These are phyloP conservation scores for Cherax quadricarinatus DNA, from an alignment of 1,140 invertebrate genomes.

Conservation along the genomic window DNA sequence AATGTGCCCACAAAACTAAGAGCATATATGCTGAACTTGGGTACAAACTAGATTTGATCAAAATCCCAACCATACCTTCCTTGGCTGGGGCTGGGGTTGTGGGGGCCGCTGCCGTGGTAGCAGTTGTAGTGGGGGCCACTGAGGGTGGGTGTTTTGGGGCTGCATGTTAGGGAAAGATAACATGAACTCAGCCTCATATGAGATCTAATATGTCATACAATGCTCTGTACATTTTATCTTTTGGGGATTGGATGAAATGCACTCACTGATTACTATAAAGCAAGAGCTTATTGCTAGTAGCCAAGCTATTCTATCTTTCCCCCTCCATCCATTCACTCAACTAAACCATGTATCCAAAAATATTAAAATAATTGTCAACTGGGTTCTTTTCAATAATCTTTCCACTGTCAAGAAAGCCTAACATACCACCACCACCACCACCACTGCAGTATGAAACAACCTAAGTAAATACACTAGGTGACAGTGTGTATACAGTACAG, in stretches of 20 bases:
- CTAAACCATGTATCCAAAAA: background rate
- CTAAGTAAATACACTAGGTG: background rate
- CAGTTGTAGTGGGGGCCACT: conserved; percentile 48
- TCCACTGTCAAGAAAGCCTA: background rate
- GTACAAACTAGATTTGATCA: background rate
- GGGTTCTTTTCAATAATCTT: background rate
- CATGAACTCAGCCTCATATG: conserved; percentile 52
- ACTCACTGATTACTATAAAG: conserved; percentile 4
- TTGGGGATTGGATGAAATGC: background rate
- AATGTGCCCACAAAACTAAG: conserved; percentile 28
- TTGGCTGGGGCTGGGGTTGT: conserved; percentile 61
- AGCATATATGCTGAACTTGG: conserved; percentile 4
- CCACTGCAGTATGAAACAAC: background rate
- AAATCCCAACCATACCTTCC: conserved; percentile 59
- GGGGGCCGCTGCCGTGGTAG: conserved; percentile 59
- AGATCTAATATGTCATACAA: conserved; percentile 26
- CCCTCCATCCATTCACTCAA: background rate
- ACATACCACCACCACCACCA: background rate
- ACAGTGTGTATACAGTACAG: background rate
- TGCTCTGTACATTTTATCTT: conserved; percentile 14
- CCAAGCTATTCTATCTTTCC: background rate
- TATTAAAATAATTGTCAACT: background rate
- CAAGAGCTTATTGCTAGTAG: background rate
- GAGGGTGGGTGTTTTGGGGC: conserved; percentile 62
- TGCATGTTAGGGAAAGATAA: conserved; percentile 56